phyloP scores from a whole-genome alignment of 30 jellyfish, hydroid and myxozoan genomes.

The Turritopsis rubra region DNA sequence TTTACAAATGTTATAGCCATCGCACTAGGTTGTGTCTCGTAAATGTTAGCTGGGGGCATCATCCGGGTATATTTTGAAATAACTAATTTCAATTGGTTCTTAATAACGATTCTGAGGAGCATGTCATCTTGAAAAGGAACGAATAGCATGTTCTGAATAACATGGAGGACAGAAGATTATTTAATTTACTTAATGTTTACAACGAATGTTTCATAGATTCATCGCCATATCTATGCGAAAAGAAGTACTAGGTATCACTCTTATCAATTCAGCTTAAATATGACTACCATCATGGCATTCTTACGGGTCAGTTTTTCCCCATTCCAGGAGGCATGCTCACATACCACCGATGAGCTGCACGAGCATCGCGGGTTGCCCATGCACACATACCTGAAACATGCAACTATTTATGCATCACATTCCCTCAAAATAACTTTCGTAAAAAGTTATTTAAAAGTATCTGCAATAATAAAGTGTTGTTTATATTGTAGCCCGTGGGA shows the following conservation, averaged over 20 bases:
- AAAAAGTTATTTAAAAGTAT: no score
- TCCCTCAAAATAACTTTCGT: background rate
- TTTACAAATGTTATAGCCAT: slow-evolving; percentile 3
- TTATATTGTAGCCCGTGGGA: slow-evolving; percentile 4
- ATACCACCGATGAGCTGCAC: background rate
- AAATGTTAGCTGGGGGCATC: slow-evolving; percentile 32
- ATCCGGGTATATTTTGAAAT: slow-evolving; percentile 30
- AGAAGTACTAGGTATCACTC: slow-evolving; percentile 4
- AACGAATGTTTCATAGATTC: slow-evolving; percentile 5
- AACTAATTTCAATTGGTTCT: slow-evolving; percentile 17
- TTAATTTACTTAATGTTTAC: slow-evolving; percentile 11
- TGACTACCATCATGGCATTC: background rate
- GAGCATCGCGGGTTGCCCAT: background rate
- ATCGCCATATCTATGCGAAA: background rate
- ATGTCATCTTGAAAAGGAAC: slow-evolving; percentile 31
- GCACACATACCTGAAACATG: background rate
- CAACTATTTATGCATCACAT: background rate
- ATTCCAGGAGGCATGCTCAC: background rate
- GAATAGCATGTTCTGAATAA: slow-evolving; percentile 24
- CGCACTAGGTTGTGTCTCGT: slow-evolving; percentile 13
- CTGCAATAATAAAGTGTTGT: background rate
- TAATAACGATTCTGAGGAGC: slow-evolving; percentile 30
- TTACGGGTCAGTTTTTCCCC: background rate
- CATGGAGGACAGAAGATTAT: slow-evolving; percentile 29
- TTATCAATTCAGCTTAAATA: background rate